Conservation (phyloP, 2,797 vertebrate genomes). For the Megaceryle alcyon region DNA sequence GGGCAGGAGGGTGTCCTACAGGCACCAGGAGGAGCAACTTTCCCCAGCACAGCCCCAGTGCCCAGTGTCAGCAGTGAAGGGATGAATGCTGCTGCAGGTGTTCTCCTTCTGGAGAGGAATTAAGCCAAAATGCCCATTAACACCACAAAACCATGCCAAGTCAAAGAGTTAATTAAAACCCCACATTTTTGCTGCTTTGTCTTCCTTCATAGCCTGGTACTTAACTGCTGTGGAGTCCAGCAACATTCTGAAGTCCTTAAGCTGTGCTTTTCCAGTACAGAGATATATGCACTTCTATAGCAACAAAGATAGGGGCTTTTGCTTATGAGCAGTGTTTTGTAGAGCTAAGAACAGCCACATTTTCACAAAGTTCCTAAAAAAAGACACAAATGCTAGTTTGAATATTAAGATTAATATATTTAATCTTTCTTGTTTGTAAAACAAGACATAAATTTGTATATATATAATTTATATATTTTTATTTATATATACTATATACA, state of each 20-base stretch:
- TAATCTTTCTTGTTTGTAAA: slow-evolving; percentile 82
- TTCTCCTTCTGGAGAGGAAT: neutral
- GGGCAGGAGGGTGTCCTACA: neutral
- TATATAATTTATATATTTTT: slow-evolving; percentile 78
- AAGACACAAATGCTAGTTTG: slow-evolving; percentile 54
- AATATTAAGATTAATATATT: slow-evolving; percentile 80
- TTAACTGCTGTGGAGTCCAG: neutral
- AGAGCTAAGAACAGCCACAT: neutral
- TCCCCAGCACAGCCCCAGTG: neutral
- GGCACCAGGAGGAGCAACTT: neutral
- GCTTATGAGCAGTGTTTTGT: neutral
- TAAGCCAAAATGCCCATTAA: neutral
- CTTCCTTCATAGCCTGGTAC: neutral
- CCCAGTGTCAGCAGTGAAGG: accelerated
- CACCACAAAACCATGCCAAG: neutral
- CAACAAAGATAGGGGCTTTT: neutral
- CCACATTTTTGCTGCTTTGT: neutral
- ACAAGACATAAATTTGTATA: slow-evolving; percentile 82
- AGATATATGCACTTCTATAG: neutral
- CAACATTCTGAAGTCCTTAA: neutral
- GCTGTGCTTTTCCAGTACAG: neutral
- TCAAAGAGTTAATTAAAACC: neutral
- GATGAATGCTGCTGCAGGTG: neutral
- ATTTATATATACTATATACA: slow-evolving; percentile 68
- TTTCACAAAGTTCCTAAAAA: slow-evolving; percentile 21